Conservation (phyloP, 2,797 vertebrate genomes). For the Poecilia velifera region DNA sequence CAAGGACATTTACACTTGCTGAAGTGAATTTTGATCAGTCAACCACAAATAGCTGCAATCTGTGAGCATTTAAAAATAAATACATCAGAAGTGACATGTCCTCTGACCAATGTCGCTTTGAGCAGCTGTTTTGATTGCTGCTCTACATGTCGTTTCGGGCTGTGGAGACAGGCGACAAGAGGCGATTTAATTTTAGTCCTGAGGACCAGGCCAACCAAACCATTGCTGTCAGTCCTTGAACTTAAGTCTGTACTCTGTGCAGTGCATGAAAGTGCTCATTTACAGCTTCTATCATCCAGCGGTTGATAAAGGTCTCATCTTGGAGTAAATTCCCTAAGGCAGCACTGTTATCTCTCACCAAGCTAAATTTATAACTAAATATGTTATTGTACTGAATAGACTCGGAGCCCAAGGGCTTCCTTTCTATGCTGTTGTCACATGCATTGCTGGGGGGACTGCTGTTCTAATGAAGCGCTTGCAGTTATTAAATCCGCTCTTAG, state of each 20-base stretch:
- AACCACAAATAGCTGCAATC: constrained; percentile 21
- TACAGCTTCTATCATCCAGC: constrained; percentile 19
- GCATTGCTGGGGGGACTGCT: constrained; percentile 30
- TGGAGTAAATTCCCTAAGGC: constrained; percentile 33
- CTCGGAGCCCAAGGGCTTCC: constrained; percentile 38
- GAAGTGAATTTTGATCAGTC: constrained; percentile 41
- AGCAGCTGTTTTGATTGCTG: constrained; percentile 59
- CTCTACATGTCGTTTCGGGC: constrained; percentile 35
- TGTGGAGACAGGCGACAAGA: constrained; percentile 24
- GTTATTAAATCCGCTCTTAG: constrained; percentile 67
- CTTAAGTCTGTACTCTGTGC: constrained; percentile 3
- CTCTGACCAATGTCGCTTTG: constrained; percentile 34
- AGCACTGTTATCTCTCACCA: constrained; percentile 15
- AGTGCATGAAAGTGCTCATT: constrained; percentile 17
- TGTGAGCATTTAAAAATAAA: constrained; percentile 36
- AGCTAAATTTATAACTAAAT: constrained; percentile 46
- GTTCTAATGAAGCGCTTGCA: constrained; percentile 55
- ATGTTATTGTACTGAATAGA: constrained; percentile 28
- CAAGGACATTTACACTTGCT: constrained; percentile 37
- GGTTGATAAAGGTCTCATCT: constrained; percentile 28
- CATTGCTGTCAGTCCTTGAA: constrained; percentile 31
- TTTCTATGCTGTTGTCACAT: constrained; percentile 44
- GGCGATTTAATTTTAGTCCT: constrained; percentile 63
- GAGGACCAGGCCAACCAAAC: constrained; percentile 41
- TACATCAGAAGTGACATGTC: constrained; percentile 26